phyloP scores from a whole-genome alignment of 2,113 vertebrate species.

The Ceyx cyanopectus region DNA sequence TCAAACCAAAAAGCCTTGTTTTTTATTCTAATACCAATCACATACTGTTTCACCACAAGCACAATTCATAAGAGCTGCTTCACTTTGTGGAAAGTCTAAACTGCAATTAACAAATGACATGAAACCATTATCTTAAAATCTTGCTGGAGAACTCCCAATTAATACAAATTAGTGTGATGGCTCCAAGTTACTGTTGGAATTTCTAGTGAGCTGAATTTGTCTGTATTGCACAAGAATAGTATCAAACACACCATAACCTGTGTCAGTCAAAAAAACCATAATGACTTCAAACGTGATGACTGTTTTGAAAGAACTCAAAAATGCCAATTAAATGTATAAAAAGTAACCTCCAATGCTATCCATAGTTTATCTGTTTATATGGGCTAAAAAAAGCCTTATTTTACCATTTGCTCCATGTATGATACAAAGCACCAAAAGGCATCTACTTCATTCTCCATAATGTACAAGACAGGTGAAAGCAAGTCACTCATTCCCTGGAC shows the following conservation, averaged over 20 bases:
- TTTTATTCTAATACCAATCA: neutral
- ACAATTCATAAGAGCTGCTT: neutral
- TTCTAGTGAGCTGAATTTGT: neutral
- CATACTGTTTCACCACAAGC: neutral
- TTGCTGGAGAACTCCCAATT: neutral
- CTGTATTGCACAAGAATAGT: neutral
- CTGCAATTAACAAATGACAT: neutral
- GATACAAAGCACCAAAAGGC: constrained; percentile 98
- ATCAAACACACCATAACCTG: neutral
- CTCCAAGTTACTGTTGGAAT: neutral
- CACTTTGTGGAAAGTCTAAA: neutral
- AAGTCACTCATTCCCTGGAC: constrained; percentile 98
- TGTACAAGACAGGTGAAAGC: constrained; percentile 92
- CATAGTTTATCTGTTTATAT: neutral
- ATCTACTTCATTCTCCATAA: constrained; percentile 97
- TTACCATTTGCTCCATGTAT: constrained; percentile 97
- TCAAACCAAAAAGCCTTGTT: neutral
- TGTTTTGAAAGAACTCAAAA: neutral
- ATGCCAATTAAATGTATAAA: neutral
- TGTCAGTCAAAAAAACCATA: neutral
- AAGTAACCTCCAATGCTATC: neutral
- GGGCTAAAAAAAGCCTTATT: neutral
- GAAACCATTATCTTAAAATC: neutral
- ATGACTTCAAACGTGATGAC: neutral
- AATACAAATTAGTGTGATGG: neutral